Evolutionary conservation across 2,113 vertebrate genomes (phyloP).

Genomic region (Hiodon tergisus): DNA sequence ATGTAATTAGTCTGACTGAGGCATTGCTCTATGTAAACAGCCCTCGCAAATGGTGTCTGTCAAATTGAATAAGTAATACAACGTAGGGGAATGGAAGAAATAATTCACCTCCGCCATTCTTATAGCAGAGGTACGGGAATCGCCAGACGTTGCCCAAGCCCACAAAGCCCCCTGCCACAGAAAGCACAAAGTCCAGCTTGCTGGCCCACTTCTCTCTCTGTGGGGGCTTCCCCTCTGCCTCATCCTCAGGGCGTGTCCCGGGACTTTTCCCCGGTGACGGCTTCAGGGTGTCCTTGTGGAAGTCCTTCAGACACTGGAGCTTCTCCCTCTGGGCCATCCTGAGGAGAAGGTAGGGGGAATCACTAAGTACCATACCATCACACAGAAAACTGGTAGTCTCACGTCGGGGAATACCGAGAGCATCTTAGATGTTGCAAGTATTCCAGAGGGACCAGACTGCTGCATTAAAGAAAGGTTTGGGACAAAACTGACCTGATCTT

Average conservation of each 20-base stretch:
- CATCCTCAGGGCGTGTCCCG: conserved; percentile 87
- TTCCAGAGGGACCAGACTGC: too few species aligned
- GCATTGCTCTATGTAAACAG: too few species aligned
- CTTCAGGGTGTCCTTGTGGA: conserved; percentile 97
- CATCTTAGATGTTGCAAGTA: too few species aligned
- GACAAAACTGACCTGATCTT: too few species aligned
- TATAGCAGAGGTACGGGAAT: conserved; percentile 99
- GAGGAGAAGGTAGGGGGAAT: conserved; percentile 17
- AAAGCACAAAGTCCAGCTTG: conserved; percentile 96
- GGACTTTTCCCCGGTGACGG: conserved; percentile 96
- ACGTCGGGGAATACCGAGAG: too few species aligned
- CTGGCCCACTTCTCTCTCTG: conserved; percentile 97
- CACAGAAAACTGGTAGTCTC: too few species aligned
- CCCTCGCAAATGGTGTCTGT: too few species aligned
- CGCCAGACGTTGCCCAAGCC: conserved; percentile 97
- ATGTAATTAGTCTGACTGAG: too few species aligned
- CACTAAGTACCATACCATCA: too few species aligned
- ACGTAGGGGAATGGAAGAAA: too few species aligned
- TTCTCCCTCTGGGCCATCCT: conserved; percentile 96
- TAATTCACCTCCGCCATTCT: conserved; percentile 90
- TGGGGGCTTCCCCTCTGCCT: conserved; percentile 85
- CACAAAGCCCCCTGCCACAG: conserved; percentile 92
- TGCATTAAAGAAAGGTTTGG: too few species aligned
- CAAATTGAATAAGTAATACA: too few species aligned
- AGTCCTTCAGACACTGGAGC: conserved; percentile 93